Evolutionary conservation across 2,113 vertebrate genomes (phyloP).

Genomic region (Varanus salvator): DNA sequence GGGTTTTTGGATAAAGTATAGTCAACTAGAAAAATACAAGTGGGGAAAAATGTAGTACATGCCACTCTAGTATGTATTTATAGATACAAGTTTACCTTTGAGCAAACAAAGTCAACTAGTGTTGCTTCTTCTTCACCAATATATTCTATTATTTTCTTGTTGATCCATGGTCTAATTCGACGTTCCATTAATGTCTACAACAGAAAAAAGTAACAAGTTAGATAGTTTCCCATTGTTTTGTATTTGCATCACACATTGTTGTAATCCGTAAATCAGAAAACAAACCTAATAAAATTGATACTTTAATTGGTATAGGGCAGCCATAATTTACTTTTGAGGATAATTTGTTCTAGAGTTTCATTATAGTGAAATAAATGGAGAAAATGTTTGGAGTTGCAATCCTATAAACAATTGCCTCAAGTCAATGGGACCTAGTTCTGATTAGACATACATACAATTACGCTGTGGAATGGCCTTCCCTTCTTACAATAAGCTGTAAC

Average conservation of each 20-base stretch:
- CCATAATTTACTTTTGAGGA: neutral
- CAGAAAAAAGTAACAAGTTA: neutral
- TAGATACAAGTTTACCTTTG: constrained; percentile 84
- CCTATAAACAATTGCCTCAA: neutral
- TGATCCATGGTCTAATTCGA: constrained; percentile 98
- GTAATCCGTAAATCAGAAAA: neutral
- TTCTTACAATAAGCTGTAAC: neutral
- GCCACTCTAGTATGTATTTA: neutral
- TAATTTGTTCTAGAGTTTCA: neutral
- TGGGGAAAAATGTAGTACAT: neutral
- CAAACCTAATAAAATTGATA: neutral
- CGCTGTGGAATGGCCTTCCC: neutral
- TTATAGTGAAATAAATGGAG: neutral
- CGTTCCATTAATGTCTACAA: constrained; percentile 94
- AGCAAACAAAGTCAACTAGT: constrained; percentile 97
- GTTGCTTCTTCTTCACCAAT: constrained; percentile 98
- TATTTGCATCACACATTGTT: neutral
- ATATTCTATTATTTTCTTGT: constrained; percentile 99
- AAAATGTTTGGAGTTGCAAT: neutral
- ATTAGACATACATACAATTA: neutral
- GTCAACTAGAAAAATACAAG: neutral
- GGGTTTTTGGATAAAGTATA: rapidly evolving
- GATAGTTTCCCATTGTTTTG: neutral
- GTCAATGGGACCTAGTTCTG: neutral
- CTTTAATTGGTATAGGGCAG: neutral